Evolutionary conservation across 2,797 vertebrate genomes (phyloP).

Genomic region (Scolopax rusticola): DNA sequence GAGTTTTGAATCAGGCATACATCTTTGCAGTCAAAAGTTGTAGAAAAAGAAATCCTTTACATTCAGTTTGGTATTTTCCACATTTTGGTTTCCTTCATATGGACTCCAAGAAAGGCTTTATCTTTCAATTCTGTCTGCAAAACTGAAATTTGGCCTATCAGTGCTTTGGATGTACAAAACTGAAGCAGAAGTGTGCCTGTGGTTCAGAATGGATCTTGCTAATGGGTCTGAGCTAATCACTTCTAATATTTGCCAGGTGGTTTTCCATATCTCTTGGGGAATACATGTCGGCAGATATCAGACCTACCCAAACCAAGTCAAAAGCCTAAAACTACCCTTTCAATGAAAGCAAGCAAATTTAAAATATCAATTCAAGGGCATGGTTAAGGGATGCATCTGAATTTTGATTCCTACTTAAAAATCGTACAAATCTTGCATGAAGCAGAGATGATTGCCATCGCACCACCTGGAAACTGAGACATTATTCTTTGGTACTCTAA

Average conservation of each 20-base stretch:
- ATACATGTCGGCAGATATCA: background rate
- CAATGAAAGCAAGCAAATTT: background rate
- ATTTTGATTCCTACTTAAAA: background rate
- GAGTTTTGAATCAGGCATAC: background rate
- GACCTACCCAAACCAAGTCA: background rate
- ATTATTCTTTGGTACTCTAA: background rate
- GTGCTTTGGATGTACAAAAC: background rate
- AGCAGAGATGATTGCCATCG: background rate
- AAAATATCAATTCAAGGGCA: background rate
- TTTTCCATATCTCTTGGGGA: background rate
- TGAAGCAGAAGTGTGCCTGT: background rate
- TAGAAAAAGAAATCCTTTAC: background rate
- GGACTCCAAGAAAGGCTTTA: background rate
- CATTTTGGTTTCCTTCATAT: background rate
- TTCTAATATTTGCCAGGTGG: background rate
- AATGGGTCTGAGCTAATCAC: background rate
- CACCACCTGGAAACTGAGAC: background rate
- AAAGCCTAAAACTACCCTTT: background rate
- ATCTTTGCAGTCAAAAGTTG: background rate
- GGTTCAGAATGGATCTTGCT: background rate
- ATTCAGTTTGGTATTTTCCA: accelerated
- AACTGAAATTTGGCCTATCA: background rate
- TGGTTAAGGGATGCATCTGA: background rate
- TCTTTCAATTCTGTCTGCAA: background rate
- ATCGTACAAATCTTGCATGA: background rate